A percentile compares a stretch with the other conserved stretches of the same genome.
Conservation (phyloP, 2,888 invertebrate species). For the Mimumesa dahlbomi region DNA sequence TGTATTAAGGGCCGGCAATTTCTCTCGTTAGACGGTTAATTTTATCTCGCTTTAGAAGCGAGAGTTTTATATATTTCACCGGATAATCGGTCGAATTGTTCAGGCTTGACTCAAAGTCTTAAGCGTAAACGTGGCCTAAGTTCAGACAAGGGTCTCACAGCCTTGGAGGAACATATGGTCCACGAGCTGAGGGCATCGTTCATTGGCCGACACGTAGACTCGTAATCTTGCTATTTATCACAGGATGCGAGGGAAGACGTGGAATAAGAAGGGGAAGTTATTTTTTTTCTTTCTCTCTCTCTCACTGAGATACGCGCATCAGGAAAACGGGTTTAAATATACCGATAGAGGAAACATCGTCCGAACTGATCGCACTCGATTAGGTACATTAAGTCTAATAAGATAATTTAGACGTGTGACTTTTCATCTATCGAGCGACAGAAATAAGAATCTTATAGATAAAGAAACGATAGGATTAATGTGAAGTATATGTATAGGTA, state of each 20-base stretch:
- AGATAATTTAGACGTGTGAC: conserved; percentile 4
- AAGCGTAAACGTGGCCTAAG: conserved; percentile 49
- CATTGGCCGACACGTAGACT: conserved; percentile 71
- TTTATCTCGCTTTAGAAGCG: conserved; percentile 39
- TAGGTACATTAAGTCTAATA: conserved; percentile 12
- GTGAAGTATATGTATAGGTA: too few relatives aligned
- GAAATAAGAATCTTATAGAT: too few relatives aligned
- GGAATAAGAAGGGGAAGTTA: conserved; percentile 35
- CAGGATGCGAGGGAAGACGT: conserved; percentile 68
- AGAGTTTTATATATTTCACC: conserved; percentile 47
- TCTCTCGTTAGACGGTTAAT: neutral
- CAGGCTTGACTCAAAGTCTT: conserved; percentile 30
- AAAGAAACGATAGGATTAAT: too few relatives aligned
- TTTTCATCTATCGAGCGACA: too few relatives aligned
- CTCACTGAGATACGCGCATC: conserved; percentile 35
- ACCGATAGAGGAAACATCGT: conserved; percentile 19
- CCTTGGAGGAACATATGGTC: conserved; percentile 77
- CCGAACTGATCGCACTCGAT: conserved; percentile 5
- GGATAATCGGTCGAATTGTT: conserved; percentile 51
- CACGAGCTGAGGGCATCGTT: conserved; percentile 69
- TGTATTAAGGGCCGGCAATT: conserved; percentile 22
- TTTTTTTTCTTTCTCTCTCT: conserved; percentile 14
- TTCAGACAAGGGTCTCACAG: conserved; percentile 65
- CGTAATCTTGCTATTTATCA: conserved; percentile 79
- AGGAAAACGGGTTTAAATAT: conserved; percentile 45